Base-by-base conservation (phyloP, 2,888 invertebrate genomes). In the Eretmocerus hayati region DNA sequence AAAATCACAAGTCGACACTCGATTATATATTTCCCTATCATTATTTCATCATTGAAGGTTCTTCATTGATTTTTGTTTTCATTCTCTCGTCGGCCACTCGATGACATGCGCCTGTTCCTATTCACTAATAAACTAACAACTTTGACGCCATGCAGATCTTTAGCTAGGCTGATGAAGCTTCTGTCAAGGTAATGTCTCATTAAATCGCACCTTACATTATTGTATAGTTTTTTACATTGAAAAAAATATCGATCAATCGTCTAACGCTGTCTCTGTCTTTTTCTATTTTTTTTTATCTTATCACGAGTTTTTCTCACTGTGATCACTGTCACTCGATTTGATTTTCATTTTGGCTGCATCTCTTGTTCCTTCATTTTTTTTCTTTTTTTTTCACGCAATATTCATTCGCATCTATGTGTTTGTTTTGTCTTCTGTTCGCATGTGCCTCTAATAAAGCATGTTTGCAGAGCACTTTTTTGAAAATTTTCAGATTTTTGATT, bases 151-250 rank as follows among this genome's bases (percentile, higher is more conserved):
- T 68, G 69, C 73, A 85, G 85, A 77, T 89, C 90, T 75, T 88
- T 91, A 80, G 88, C 88, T 75, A 87, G 86, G 80, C 85, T 90
- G 85, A 90, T 90, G 82, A 87, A 88, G 80, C 83, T 88, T 73
- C 79, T 90, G 78, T 85, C 90, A 83, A 91, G 91, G 91, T 91
- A 91, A 84, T 66, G 67, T 65, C 48, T 48, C 70, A 68, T 66
- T 66, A 69, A 64, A 66, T 66, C 69, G 69, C 68, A 71, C 66
- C 61, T 69, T 67, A 66, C 58, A 61, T 68, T 65, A 61, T 56
- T 53, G 23, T 61, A 64, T 58, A 53, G 22, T 48, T 44, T 53
- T 49, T 41, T 50, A 48, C 48, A 39, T 53, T 42, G 48, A 46
- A 47, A 31, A 39, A 21, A 44, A 47, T 39, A 22, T 46, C 44